Evolutionary conservation across 1,140 invertebrate genomes (phyloP).

Genomic region (Camponotus pennsylvanicus): DNA sequence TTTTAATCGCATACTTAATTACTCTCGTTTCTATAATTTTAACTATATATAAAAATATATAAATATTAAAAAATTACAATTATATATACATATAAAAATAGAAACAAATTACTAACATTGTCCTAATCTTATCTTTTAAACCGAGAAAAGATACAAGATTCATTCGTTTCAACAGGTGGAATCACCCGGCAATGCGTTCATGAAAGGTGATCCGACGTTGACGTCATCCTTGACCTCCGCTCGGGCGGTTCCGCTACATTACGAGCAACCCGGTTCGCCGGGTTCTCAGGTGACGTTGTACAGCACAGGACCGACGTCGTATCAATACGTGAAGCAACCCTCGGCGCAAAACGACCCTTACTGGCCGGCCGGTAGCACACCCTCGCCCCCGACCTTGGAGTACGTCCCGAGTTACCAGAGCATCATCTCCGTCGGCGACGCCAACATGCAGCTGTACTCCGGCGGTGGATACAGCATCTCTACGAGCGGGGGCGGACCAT

Average conservation of each 20-base stretch:
- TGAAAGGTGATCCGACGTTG: conserved; percentile 88
- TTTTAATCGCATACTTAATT: not conserved
- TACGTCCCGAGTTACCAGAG: conserved; percentile 77
- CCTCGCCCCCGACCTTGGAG: conserved; percentile 78
- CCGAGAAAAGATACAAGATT: no score
- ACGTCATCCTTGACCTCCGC: conserved; percentile 85
- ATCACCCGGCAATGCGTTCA: conserved; percentile 80
- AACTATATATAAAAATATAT: no score
- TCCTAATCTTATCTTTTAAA: no score
- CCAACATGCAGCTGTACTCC: conserved; percentile 78
- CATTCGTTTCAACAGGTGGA: conserved; percentile 77
- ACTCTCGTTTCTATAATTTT: no score
- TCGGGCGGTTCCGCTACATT: conserved; percentile 84
- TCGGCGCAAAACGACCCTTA: conserved; percentile 69
- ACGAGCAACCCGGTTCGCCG: conserved; percentile 86
- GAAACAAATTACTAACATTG: no score
- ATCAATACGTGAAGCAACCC: conserved; percentile 82
- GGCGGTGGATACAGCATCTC: conserved; percentile 78
- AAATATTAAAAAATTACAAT: no score
- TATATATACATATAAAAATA: no score
- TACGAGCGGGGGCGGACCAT: conserved; percentile 70
- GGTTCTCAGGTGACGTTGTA: conserved; percentile 87
- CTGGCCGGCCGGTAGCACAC: conserved; percentile 76
- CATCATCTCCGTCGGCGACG: conserved; percentile 78
- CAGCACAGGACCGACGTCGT: conserved; percentile 80